Evolutionary conservation across 2,113 vertebrate species (phyloP), one percentile per base, ranked within the genome.

Genomic region (Pipra filicauda): DNA sequence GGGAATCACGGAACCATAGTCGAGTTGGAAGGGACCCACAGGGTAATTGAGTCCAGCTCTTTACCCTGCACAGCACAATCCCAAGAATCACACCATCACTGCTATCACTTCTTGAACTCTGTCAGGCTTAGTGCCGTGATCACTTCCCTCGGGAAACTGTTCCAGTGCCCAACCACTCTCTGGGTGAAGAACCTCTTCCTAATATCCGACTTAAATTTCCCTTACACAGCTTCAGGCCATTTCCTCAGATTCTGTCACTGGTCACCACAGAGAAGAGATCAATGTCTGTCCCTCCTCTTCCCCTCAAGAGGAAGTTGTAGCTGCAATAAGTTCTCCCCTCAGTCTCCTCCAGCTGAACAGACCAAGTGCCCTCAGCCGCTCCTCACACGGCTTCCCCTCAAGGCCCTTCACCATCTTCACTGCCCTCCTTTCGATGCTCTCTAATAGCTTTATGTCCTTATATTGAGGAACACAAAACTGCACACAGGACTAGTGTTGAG

Each of bases 401-500:
- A 61, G 44, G 44, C 5, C 8, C 33, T 61, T 46, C 20, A n/a
- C 22, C 8, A 39, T 46, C 23, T 52, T 75, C 28, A 21, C 6
- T 31, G 15, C 15, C 23, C 8, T 59, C 15, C 23, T 44, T 74
- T 44, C 26, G 27, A 37, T 16, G 19, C 4, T 17, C 5, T 15
- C 10, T 30, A 21, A 12, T 12, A 67, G 37, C 5, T n/a, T n/a
- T 28, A n/a, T 21, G 28, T 52, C 13, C 15, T 57, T 15, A 5
- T 5, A 12, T 5, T 54, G 46, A 12, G 26, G 2, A 33, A 21
- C 37, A 7, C 33, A 39, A 1, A 67, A 0, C 13, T 37, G 22
- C 5, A 17, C 44, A 20, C 5, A 46, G 33, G 10, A 15, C 54
- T 39, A 0, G 0, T 2, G 3, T 16, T 54, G 39, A 54, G 23